Percentiles rank a stretch among this genome's conserved stretches.
These are phyloP conservation scores for Tiaroga cobitis DNA, from an alignment of 2,797 vertebrate species.

Conservation along the genomic window DNA sequence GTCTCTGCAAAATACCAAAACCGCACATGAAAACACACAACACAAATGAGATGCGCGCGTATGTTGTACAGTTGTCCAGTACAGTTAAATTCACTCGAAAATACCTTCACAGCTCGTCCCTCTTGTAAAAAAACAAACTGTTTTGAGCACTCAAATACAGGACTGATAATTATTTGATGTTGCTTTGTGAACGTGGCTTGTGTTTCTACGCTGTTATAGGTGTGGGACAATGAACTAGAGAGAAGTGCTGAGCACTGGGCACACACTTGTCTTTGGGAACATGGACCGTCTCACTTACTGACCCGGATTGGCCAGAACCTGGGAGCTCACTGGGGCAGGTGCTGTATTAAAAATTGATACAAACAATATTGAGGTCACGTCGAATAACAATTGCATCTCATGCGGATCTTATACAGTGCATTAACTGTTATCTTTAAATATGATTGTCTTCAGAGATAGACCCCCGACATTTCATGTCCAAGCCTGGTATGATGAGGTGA, in stretches of 20 bases:
- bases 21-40: not conserved
- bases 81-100: not conserved
- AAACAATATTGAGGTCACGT: not conserved
- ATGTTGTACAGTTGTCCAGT: not conserved
- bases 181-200: not conserved
- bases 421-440: constrained; percentile 1
- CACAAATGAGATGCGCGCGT: not conserved
- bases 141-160: not conserved
- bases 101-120: not conserved
- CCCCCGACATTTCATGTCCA: constrained; percentile 96
- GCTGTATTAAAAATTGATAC: constrained; percentile 46
- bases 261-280: constrained; percentile 91
- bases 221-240: constrained; percentile 94
- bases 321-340: constrained; percentile 97
- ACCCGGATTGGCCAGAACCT: constrained; percentile 97
- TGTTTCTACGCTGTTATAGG: constrained; percentile 71
- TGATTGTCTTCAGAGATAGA: constrained; percentile 81
- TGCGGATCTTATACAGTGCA: not conserved
- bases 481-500: constrained; percentile 98
- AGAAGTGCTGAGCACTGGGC: constrained; percentile 95
- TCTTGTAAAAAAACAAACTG: not conserved
- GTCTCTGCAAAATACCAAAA: not conserved
- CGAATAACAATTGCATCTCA: not conserved
- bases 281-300: constrained; percentile 90
- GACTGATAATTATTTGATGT: not conserved